These are phyloP conservation scores for Lacanobia oleracea DNA, from an alignment of 2,888 invertebrate genomes.

Conservation along the genomic window DNA sequence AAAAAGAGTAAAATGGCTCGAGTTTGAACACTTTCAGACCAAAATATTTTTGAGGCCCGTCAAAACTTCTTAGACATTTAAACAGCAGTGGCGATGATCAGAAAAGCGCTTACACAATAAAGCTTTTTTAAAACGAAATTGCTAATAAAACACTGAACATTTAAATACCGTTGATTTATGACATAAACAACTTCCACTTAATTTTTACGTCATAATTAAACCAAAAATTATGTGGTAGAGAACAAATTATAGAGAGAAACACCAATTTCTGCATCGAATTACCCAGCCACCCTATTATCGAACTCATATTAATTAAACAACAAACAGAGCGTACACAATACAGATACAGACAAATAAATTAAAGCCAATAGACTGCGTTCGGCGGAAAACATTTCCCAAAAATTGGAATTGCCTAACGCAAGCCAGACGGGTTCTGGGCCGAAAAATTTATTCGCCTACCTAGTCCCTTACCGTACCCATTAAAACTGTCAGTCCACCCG, in stretches of 20 bases:
- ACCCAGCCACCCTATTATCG: conserved; percentile 48
- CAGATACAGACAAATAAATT: conserved; percentile 84
- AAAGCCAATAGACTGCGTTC: conserved; percentile 78
- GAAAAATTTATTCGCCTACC: conserved; percentile 81
- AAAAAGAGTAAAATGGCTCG: conserved; percentile 4
- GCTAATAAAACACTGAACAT: background rate
- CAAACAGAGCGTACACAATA: conserved; percentile 69
- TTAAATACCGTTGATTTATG: background rate
- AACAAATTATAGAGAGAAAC: conserved; percentile 26
- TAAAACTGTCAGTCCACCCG: conserved; percentile 86
- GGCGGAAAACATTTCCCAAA: conserved; percentile 75
- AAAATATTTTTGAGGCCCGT: background rate
- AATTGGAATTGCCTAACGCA: conserved; percentile 73
- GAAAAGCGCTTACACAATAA: background rate
- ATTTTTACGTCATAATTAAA: background rate
- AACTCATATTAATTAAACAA: conserved; percentile 62
- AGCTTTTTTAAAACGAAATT: background rate
- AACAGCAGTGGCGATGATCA: background rate
- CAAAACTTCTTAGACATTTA: background rate
- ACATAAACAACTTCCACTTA: conserved; percentile 7
- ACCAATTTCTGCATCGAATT: conserved; percentile 27
- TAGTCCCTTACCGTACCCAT: conserved; percentile 83
- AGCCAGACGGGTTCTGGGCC: conserved; percentile 70
- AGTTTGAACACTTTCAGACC: background rate
- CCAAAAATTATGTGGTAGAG: conserved; percentile 12